Evolutionary conservation across 2,888 invertebrate species (phyloP).

Genomic region (Matsumyia berberina): DNA sequence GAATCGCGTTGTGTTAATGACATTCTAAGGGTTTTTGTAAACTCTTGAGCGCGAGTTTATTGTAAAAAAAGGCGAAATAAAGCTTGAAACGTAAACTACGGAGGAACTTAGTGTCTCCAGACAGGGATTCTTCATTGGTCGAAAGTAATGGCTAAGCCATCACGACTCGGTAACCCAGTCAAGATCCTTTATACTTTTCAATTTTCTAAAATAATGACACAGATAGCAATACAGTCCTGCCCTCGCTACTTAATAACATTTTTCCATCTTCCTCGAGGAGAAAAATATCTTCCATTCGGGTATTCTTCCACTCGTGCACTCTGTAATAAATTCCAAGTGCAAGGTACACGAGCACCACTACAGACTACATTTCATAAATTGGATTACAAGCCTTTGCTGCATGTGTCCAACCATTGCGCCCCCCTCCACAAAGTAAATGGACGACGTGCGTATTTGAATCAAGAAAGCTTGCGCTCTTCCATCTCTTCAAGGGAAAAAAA

Average conservation of each 20-base stretch:
- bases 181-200: background rate
- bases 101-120: background rate
- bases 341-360: slow-evolving; percentile 43
- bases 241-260: slow-evolving; percentile 19
- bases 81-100: too few relatives aligned
- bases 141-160: too few relatives aligned
- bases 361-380: slow-evolving; percentile 62
- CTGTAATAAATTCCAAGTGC: slow-evolving; percentile 29
- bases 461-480: slow-evolving; percentile 15
- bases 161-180: too few relatives aligned
- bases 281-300: slow-evolving; percentile 12
- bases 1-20: too few relatives aligned
- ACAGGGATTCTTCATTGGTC: too few relatives aligned
- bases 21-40: too few relatives aligned
- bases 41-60: too few relatives aligned
- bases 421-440: slow-evolving; percentile 1
- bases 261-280: slow-evolving; percentile 16
- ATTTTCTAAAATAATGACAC: slow-evolving; percentile 12
- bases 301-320: slow-evolving; percentile 35
- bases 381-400: slow-evolving; percentile 51
- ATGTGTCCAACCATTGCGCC: background rate
- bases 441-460: slow-evolving; percentile 24
- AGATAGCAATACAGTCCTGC: background rate
- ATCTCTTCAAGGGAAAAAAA: background rate
- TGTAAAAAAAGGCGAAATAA: too few relatives aligned